Base-by-base conservation (phyloP, 2,113 vertebrate species). In the Silurus meridionalis region DNA sequence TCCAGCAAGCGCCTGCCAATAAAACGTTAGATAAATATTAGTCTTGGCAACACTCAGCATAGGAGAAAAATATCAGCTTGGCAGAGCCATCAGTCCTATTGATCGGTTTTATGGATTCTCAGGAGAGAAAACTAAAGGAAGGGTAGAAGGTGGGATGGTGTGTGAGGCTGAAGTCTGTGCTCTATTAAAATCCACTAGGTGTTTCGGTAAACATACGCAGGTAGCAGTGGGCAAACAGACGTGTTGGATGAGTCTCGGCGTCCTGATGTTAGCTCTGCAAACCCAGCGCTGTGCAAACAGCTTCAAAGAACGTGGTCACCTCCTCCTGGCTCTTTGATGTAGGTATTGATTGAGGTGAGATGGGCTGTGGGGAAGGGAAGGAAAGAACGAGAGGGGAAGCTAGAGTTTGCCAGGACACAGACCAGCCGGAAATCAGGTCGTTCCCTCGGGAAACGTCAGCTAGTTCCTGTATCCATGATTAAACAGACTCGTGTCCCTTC, bases 191-290 rank as follows among this genome's bases (percentile, higher is more conserved):
- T 93, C 88, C 93, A 93, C 93, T 91, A 94, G 94, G 95, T 96
- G 95, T 96, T 96, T 96, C 88, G 69, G 94, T 94, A 97, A 97
- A 97, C 95, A 96, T 90, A 92, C 90, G 92, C 95, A 95, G 95
- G 93, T 96, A 95, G 95, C 94, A 89, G 93, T 94, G 93, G 93
- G 92, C 95, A 96, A 96, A 95, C 92, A 97, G 90, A 90, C 92
- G 90, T 91, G 93, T 93, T 94, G 95, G 95, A 94, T 94, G 92
- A 92, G 92, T 91, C 86, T 92, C 93, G n/a, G 93, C 92, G 37
- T 89, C 86, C 52, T 88, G 78, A 13, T 96, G 95, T 96, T 96
- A 94, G 94, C 95, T 94, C 90, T 96, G 94, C 89, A 96, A 96
- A 96, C 94, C 46, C 55, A 85, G 91, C 28, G 55, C 95, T 95